phyloP scores from a whole-genome alignment of 2,113 vertebrate genomes.

The Tychaedon coryphoeus region DNA sequence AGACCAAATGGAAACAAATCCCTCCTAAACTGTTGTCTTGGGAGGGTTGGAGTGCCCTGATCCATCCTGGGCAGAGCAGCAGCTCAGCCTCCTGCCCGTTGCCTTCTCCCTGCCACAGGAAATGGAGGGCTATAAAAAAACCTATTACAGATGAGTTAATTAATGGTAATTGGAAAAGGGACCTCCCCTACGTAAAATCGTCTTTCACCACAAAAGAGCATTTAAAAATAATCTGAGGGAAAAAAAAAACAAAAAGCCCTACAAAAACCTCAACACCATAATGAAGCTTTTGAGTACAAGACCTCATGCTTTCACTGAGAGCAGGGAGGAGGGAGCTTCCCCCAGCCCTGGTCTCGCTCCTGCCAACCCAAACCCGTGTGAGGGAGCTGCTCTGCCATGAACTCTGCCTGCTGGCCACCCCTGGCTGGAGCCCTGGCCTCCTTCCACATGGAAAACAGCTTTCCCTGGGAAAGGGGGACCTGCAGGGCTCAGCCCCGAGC shows the following conservation, averaged over 20 bases:
- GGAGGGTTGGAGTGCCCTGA: rapidly evolving
- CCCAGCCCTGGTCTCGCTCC: rapidly evolving
- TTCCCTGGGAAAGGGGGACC: not conserved
- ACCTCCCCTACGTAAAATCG: not conserved
- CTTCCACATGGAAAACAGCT: not conserved
- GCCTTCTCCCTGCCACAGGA: not conserved
- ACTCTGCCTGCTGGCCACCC: not conserved
- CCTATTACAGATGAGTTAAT: conserved; percentile 41
- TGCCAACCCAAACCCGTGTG: not conserved
- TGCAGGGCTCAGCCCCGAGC: rapidly evolving
- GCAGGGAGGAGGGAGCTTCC: not conserved
- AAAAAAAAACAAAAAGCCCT: no score
- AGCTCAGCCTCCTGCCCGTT: not conserved
- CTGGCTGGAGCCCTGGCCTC: rapidly evolving
- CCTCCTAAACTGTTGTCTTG: not conserved
- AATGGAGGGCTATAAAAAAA: not conserved
- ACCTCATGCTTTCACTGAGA: not conserved
- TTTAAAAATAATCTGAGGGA: not conserved
- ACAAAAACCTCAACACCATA: not conserved
- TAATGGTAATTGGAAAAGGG: conserved; percentile 48
- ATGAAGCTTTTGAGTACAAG: not conserved
- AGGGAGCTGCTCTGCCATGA: not conserved
- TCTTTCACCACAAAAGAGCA: not conserved
- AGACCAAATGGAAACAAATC: not conserved
- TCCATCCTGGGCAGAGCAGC: not conserved